Conservation (phyloP, 1,140 invertebrate genomes). For the Pachypeltis micranthus region DNA sequence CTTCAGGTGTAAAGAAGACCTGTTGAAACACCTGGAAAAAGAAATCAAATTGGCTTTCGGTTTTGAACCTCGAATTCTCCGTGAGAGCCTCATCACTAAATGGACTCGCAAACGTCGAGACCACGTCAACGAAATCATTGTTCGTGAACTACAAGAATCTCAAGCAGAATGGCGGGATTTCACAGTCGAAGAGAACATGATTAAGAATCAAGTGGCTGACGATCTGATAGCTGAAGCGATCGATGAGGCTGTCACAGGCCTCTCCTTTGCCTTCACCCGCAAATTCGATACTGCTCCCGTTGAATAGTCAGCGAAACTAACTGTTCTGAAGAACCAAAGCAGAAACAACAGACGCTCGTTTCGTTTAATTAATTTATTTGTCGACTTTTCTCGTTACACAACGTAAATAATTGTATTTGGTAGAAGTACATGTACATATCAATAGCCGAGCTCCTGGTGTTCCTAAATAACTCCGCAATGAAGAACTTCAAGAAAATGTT, state of each 20-base stretch:
- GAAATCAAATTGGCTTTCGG: conserved; percentile 43
- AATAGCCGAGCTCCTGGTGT: not conserved
- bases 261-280: conserved; percentile 6
- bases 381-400: too few relatives aligned
- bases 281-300: conserved; percentile 4
- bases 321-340: too few relatives aligned
- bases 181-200: conserved; percentile 51
- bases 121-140: conserved; percentile 55
- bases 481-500: not conserved
- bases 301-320: conserved; percentile 1
- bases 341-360: too few relatives aligned
- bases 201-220: conserved; percentile 51
- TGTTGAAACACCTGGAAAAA: conserved; percentile 28
- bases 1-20: conserved; percentile 18
- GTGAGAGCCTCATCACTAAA: conserved; percentile 47
- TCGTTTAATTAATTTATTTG: too few relatives aligned
- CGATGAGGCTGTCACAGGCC: not conserved
- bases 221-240: conserved; percentile 9
- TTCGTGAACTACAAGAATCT: conserved; percentile 53
- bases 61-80: conserved; percentile 40
- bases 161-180: conserved; percentile 60
- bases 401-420: too few relatives aligned
- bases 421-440: conserved; percentile 9
- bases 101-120: conserved; percentile 58
- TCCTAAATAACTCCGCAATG: not conserved